These are phyloP conservation scores for Holothuria glaberrima DNA, from an alignment of 35 echinoderm and acorn worm genomes.

Conservation along the genomic window DNA sequence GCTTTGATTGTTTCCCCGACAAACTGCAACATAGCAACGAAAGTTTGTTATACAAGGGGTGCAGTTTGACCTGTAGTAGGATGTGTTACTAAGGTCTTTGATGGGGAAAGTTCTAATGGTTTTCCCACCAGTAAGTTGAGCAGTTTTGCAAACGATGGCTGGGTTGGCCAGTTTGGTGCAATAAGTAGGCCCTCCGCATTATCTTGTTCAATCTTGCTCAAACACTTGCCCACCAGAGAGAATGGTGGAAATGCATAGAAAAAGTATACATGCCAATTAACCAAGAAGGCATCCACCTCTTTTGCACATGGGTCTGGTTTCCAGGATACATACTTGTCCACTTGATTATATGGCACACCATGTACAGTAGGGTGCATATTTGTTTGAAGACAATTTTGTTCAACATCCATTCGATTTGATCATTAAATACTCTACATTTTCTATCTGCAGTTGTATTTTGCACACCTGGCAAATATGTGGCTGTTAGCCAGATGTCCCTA, in stretches of 20 bases:
- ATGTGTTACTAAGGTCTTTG: neutral
- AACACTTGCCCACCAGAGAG: neutral
- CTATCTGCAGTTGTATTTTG: slow-evolving; percentile 26
- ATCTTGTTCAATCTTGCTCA: slow-evolving; percentile 54
- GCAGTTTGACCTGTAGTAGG: neutral
- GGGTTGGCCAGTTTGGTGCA: slow-evolving; percentile 65
- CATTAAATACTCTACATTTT: slow-evolving; percentile 69
- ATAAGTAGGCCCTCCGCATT: slow-evolving; percentile 50
- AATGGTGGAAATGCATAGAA: slow-evolving; percentile 80
- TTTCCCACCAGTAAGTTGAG: slow-evolving; percentile 9
- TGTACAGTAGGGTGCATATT: neutral
- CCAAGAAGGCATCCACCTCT: slow-evolving; percentile 55
- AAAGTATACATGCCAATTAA: slow-evolving; percentile 47
- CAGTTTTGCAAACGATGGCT: slow-evolving; percentile 50
- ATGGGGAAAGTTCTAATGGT: neutral
- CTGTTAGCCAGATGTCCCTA: slow-evolving; percentile 21
- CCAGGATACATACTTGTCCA: slow-evolving; percentile 58
- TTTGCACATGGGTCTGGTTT: slow-evolving; percentile 65
- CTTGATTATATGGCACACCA: slow-evolving; percentile 26
- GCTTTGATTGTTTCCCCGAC: slow-evolving; percentile 25
- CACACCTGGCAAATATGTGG: slow-evolving; percentile 1
- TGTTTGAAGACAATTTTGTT: slow-evolving; percentile 33
- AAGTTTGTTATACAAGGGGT: slow-evolving; percentile 8
- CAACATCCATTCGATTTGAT: slow-evolving; percentile 72
- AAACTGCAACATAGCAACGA: slow-evolving; percentile 29